Percentiles rank a stretch among this genome's conserved stretches.
phyloP scores from a whole-genome alignment of 2,888 invertebrate genomes.

The Sericinus montela region DNA sequence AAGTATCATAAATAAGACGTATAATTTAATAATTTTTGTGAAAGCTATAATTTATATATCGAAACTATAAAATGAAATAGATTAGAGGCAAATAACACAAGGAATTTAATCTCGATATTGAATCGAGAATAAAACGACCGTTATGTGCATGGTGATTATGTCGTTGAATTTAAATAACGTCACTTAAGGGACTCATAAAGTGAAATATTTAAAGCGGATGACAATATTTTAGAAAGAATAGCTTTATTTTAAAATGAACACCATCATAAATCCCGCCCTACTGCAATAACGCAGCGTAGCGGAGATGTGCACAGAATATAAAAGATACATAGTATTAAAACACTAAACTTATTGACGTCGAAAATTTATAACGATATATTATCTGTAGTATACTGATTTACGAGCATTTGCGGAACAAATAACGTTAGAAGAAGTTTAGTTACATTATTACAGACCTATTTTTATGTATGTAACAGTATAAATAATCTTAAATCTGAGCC shows the following conservation, averaged over 20 bases:
- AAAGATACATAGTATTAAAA: constrained; percentile 56
- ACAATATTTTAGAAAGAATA: constrained; percentile 76
- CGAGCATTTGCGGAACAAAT: no score
- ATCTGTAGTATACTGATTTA: background rate
- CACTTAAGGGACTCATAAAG: constrained; percentile 66
- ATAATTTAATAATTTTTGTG: no score
- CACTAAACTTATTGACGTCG: constrained; percentile 31
- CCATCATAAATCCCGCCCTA: constrained; percentile 62
- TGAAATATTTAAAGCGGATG: constrained; percentile 76
- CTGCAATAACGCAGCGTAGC: constrained; percentile 65
- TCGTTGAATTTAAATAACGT: constrained; percentile 51
- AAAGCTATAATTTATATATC: no score
- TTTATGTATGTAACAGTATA: no score
- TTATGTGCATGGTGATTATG: constrained; percentile 38
- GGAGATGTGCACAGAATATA: constrained; percentile 62
- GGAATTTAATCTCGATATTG: constrained; percentile 28
- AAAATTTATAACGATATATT: constrained; percentile 10
- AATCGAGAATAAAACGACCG: constrained; percentile 39
- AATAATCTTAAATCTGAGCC: no score
- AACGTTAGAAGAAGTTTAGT: no score
- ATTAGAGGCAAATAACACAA: no score
- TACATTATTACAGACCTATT: no score
- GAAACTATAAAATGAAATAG: no score
- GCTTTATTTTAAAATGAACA: constrained; percentile 74
- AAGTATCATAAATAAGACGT: no score